Evolutionary conservation across 1,140 invertebrate genomes (phyloP), one percentile per base, ranked within the genome.

Genomic region (Orchesella cincta): DNA sequence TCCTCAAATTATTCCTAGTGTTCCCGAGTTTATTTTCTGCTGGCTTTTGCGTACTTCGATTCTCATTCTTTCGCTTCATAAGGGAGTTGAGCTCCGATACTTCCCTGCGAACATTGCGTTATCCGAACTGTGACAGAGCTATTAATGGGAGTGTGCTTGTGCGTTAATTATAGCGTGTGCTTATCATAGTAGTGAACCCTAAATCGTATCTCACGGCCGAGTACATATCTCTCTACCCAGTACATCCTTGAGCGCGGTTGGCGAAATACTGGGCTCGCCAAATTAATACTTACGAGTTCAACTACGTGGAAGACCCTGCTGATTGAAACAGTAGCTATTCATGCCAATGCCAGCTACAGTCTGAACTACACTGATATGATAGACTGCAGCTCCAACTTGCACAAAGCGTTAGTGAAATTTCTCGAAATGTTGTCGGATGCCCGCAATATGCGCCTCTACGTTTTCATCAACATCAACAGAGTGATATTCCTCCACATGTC

Each of bases 291-390:
- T 26, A 14, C 29, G 62, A 8, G 23, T 33, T 3, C 26, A 33
- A n/a, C 2, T 33, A 26, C 26, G 62, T 3, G 62, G 62, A 67
- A 67, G n/a, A 31, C 62, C 12, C 14, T 67, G 12, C 62, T 67
- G 3, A 29, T 67, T 2, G 62, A 67, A 33, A 31, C 31, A n/a
- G n/a, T 67, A 8, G 62, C 62, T 3, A 67, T 67, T 16, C 31
- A 67, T n/a, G 62, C n/a, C n/a, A n/a, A n/a, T n/a, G n/a, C 62
- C 8, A 31, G 62, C 62, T 67, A 67, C 62, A 31, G 62, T 31
- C 62, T 67, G 8, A 67, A 3, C n/a, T 29, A 26, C 12, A 29
- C 33, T 14, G 62, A 67, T 8, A 67, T 67, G 62, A 67, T 33
- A 2, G 62, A 67, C 26, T 31, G 62, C 5, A 31, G n/a, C n/a